Percentiles rank a stretch among this genome's conserved stretches.
phyloP scores from a whole-genome alignment of 2,888 invertebrate species.

The Ethmia dodecea region DNA sequence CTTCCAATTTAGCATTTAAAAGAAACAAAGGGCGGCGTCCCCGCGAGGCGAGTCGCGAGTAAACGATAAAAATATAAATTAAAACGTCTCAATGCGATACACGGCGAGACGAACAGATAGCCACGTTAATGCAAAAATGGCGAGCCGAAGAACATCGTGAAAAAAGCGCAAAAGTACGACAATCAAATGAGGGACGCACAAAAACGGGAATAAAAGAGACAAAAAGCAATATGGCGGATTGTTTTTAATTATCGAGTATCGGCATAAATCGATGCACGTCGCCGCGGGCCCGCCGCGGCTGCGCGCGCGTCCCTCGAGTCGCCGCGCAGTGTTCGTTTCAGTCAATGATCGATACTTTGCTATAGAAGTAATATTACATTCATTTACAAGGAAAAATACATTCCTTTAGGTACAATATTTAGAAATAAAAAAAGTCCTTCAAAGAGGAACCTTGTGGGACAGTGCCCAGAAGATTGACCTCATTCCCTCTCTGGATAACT shows the following conservation, averaged over 20 bases:
- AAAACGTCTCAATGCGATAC: constrained; percentile 58
- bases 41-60: neutral
- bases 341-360: no score
- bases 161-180: constrained; percentile 60
- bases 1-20: constrained; percentile 18
- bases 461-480: no score
- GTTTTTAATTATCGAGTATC: constrained; percentile 78
- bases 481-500: no score
- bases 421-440: no score
- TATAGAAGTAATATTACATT: no score
- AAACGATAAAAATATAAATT: constrained; percentile 62
- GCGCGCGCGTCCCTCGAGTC: constrained; percentile 34
- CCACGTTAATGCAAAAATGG: constrained; percentile 51
- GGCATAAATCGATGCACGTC: constrained; percentile 75
- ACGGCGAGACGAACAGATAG: constrained; percentile 52
- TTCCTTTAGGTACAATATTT: neutral
- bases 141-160: constrained; percentile 36
- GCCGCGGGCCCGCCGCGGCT: constrained; percentile 61
- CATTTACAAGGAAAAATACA: no score
- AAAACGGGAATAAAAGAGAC: constrained; percentile 70
- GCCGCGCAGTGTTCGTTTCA: no score
- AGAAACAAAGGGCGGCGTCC: constrained; percentile 20
- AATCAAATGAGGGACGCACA: constrained; percentile 76
- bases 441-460: no score
- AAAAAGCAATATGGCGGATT: constrained; percentile 76